These are phyloP conservation scores for Thumatha senex DNA, from an alignment of 2,888 invertebrate genomes.

Conservation along the genomic window DNA sequence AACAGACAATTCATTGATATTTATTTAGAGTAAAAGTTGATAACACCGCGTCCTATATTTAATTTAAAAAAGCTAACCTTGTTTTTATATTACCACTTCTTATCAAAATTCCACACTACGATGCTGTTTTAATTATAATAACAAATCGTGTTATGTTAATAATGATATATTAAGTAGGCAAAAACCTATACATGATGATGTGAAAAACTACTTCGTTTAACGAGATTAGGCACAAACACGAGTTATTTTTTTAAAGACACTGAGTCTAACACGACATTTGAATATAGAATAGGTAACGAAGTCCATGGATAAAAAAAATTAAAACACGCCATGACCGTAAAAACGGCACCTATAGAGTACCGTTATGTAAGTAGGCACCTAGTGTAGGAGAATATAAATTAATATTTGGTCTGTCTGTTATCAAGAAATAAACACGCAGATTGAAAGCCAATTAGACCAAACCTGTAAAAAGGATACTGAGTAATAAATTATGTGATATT, in stretches of 20 bases:
- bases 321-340: background rate
- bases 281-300: background rate
- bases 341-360: background rate
- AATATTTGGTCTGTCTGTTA: background rate
- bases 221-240: background rate
- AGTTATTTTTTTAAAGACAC: no score
- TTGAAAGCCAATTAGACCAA: no score
- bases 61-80: no score
- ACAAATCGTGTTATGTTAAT: no score
- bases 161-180: no score
- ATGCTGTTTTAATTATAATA: background rate
- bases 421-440: no score
- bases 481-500: no score
- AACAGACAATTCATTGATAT: no score
- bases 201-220: background rate
- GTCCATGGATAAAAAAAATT: background rate
- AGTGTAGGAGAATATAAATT: background rate
- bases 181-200: background rate
- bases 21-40: no score
- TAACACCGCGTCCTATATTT: no score
- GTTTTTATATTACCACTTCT: no score
- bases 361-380: conserved; percentile 1
- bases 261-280: background rate
- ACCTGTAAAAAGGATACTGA: no score
- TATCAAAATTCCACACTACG: background rate